These are phyloP conservation scores for Gryon sp. DNA, from an alignment of 1,140 invertebrate genomes.

Conservation along the genomic window DNA sequence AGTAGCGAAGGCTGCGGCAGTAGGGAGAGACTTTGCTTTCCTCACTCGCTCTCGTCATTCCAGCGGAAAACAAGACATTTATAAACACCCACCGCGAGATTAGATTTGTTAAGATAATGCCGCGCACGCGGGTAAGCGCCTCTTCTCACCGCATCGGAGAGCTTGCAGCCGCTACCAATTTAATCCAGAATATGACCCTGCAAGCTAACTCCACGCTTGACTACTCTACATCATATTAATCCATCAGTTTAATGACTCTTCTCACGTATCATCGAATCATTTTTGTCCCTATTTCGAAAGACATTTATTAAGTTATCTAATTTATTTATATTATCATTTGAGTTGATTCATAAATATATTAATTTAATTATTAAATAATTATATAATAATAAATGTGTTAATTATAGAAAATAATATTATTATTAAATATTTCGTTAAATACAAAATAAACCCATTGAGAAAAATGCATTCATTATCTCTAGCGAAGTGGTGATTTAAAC, in stretches of 20 bases:
- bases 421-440: no score
- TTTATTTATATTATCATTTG: no score
- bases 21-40: conserved; percentile 32
- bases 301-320: no score
- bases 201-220: conserved; percentile 50
- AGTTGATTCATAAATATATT: no score
- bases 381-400: no score
- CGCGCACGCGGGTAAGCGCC: conserved; percentile 71
- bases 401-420: no score
- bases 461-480: conserved; percentile 30
- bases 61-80: conserved; percentile 79
- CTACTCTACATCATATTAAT: conserved; percentile 58
- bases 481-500: conserved; percentile 29
- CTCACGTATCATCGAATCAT: conserved; percentile 1
- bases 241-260: conserved; percentile 55
- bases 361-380: no score
- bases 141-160: conserved; percentile 64
- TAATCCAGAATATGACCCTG: conserved; percentile 70
- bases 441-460: conserved; percentile 18
- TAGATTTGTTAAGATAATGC: conserved; percentile 81
- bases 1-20: conserved; percentile 41
- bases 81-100: conserved; percentile 79
- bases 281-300: no score
- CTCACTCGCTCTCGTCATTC: conserved; percentile 62
- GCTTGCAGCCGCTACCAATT: conserved; percentile 69